phyloP scores from a whole-genome alignment of 1,140 invertebrate species.

The Wasmannia auropunctata region DNA sequence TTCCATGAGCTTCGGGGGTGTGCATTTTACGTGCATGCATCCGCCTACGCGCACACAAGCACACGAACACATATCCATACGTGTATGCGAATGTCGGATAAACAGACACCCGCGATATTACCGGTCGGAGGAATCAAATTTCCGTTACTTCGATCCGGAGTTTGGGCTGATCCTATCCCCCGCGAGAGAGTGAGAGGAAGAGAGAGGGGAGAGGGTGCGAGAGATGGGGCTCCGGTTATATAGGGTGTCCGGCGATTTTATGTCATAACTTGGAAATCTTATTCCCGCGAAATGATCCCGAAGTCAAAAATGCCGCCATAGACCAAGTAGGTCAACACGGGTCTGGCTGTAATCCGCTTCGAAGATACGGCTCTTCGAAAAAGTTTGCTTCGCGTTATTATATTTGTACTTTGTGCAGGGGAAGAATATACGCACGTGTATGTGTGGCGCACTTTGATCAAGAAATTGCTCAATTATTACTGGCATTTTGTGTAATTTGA shows the following conservation, averaged over 20 bases:
- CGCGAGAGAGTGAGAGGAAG: neutral
- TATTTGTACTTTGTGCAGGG: neutral
- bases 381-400: neutral
- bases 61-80: neutral
- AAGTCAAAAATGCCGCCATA: constrained; percentile 28
- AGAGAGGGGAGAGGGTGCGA: neutral
- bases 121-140: constrained; percentile 69
- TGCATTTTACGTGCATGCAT: constrained; percentile 54
- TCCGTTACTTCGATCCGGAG: constrained; percentile 69
- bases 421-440: neutral
- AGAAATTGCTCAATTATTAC: constrained; percentile 21
- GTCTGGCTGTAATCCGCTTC: constrained; percentile 4
- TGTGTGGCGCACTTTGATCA: neutral
- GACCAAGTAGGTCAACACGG: constrained; percentile 19
- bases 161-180: constrained; percentile 63
- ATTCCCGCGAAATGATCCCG: constrained; percentile 22
- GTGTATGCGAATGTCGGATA: constrained; percentile 43
- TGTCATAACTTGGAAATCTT: constrained; percentile 35
- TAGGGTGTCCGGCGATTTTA: constrained; percentile 42
- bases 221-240: neutral
- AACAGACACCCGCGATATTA: constrained; percentile 63
- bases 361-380: neutral
- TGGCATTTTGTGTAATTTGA: neutral
- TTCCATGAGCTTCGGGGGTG: constrained; percentile 56
- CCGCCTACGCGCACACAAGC: neutral